Base-by-base conservation (phyloP, 1,140 invertebrate genomes). In the Metopolophium dirhodum region DNA sequence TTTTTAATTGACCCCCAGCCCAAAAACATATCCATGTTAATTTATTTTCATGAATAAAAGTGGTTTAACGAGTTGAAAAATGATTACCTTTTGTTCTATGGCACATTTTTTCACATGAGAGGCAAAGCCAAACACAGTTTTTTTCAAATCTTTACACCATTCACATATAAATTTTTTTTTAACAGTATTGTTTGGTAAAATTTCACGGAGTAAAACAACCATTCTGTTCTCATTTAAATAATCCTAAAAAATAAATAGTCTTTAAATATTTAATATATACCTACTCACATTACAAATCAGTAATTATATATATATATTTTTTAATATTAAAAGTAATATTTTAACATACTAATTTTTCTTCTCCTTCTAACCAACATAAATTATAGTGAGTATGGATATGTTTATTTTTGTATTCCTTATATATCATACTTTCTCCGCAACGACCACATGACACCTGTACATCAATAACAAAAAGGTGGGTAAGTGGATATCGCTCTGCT, bases 31-130 rank as follows among this genome's bases (percentile, higher is more conserved):
- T 68, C 14, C 30, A n/a, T 77, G 61, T n/a, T n/a, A n/a, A 14
- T 77, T n/a, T n/a, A 77, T 23, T n/a, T 77, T 18, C 6, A n/a
- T n/a, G 18, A 77, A n/a, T 77, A 77, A n/a, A 68, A 20, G 61
- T 18, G n/a, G 14, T 18, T n/a, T n/a, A 35, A 20, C 18, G 4
- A n/a, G 4, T n/a, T 35, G 11, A n/a, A 85, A 85, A 85, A 45
- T 8, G 6, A 82, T 94, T 95, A 96, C 96, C 94, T 96, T 95
- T 51, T 96, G 95, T 8, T 95, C 95, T 95, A 96, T 96, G 37
- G 96, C 96, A 94, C 97, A 97, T 93, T 96, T 95, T 49, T 95
- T 95, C 37, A 96, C 95, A 94, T 97, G 97, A 3, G 96, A 96
- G 90, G 96, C 95, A 94, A 96, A 97, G 37, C 97, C 97, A 11